A percentile compares a stretch with the other conserved stretches of the same genome.
phyloP scores from a whole-genome alignment of 2,888 invertebrate species.

The Oscheius onirici region DNA sequence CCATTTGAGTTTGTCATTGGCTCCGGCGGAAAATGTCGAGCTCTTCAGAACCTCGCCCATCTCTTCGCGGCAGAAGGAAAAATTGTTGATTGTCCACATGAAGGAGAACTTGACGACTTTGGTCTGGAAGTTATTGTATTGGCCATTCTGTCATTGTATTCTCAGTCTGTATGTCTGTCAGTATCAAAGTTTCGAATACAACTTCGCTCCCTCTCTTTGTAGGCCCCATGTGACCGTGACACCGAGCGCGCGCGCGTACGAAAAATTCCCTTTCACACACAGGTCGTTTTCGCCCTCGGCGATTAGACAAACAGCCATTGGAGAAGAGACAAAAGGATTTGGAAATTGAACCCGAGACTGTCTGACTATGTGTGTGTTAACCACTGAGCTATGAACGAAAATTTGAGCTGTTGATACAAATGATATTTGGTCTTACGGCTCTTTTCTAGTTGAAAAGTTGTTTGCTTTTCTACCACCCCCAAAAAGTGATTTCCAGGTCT shows the following conservation, averaged over 20 bases:
- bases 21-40: slow-evolving; percentile 98
- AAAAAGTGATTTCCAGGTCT: neutral
- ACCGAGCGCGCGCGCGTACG: neutral
- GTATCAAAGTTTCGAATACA: too few relatives aligned
- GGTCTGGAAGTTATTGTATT: slow-evolving; percentile 80
- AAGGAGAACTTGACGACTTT: slow-evolving; percentile 99
- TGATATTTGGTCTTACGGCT: too few relatives aligned
- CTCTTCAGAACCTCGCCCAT: slow-evolving; percentile 99
- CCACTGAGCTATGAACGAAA: too few relatives aligned
- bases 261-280: slow-evolving; percentile 8
- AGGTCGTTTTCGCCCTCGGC: neutral
- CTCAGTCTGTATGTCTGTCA: too few relatives aligned
- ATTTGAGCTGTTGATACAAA: too few relatives aligned
- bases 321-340: too few relatives aligned
- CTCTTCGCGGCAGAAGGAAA: slow-evolving; percentile 99
- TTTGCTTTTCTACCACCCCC: too few relatives aligned
- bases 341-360: too few relatives aligned
- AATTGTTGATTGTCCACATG: slow-evolving; percentile 99
- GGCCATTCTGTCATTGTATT: too few relatives aligned
- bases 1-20: slow-evolving; percentile 99
- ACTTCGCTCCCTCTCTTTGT: neutral
- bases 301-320: neutral
- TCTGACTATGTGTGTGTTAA: too few relatives aligned
- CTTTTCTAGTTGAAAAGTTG: too few relatives aligned
- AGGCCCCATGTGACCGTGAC: slow-evolving; percentile 20